phyloP scores from a whole-genome alignment of 2,113 vertebrate species.

The Ginglymostoma cirratum region DNA sequence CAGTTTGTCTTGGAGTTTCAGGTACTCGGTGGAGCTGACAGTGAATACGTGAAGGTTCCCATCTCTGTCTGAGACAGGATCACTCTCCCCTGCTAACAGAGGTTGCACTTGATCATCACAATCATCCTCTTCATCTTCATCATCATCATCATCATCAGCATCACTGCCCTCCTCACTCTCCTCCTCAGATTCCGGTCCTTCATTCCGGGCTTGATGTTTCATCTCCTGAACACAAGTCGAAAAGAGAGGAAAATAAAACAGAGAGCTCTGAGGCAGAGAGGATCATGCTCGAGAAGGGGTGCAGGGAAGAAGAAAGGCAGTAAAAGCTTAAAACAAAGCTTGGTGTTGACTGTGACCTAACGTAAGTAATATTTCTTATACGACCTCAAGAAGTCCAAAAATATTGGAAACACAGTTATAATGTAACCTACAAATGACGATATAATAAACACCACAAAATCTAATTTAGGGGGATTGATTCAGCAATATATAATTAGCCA shows the following conservation, averaged over 20 bases:
- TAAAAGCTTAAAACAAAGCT: neutral
- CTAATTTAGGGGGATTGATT: no score
- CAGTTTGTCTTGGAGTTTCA: slow-evolving; percentile 39
- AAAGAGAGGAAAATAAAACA: neutral
- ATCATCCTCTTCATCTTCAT: neutral
- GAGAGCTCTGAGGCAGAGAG: neutral
- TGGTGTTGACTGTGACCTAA: neutral
- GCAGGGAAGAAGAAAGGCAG: neutral
- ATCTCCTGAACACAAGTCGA: neutral
- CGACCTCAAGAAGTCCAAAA: neutral
- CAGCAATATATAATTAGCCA: no score
- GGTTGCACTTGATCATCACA: no score
- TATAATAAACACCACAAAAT: neutral
- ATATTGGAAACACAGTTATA: neutral
- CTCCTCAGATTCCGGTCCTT: neutral
- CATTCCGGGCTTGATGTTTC: neutral
- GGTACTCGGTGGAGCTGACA: slow-evolving; percentile 42
- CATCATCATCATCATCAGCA: slow-evolving; percentile 26
- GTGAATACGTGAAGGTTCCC: slow-evolving; percentile 40
- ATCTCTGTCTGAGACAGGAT: neutral
- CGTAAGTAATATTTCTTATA: neutral
- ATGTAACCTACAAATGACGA: neutral
- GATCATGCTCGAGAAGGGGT: neutral
- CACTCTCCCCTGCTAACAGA: neutral
- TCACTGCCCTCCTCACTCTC: slow-evolving; percentile 37